Percentiles rank a stretch among this genome's conserved stretches.
Conservation (phyloP, 2,113 vertebrate genomes). For the Pholis gunnellus region DNA sequence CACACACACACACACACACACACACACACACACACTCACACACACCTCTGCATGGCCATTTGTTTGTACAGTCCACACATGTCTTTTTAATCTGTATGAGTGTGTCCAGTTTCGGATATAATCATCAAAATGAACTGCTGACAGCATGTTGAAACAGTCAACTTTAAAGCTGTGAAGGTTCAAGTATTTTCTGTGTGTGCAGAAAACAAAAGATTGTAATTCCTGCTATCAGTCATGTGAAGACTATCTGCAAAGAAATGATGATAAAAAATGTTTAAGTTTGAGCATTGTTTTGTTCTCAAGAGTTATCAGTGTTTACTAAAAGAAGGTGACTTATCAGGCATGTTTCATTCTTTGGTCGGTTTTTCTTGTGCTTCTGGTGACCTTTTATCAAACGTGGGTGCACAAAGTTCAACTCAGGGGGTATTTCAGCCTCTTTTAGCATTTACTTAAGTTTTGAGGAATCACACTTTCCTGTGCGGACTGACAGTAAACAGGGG, state of each 20-base stretch:
- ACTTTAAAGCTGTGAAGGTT: not conserved
- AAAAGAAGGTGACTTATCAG: conserved; percentile 32
- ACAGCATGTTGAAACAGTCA: not conserved
- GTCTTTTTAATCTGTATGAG: not conserved
- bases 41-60: not conserved
- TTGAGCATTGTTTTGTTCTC: conserved; percentile 24
- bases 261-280: not conserved
- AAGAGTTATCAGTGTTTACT: conserved; percentile 20
- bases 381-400: conserved; percentile 20
- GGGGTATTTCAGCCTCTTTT: conserved; percentile 15
- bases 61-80: not conserved
- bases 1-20: not conserved
- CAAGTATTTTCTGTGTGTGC: conserved; percentile 14
- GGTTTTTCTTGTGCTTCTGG: not conserved
- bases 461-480: not conserved
- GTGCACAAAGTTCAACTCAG: conserved; percentile 33
- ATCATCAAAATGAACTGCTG: not conserved
- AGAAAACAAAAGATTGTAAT: conserved; percentile 4
- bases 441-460: conserved; percentile 15
- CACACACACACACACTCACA: not conserved
- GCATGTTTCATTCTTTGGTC: conserved; percentile 4
- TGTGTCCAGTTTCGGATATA: not conserved
- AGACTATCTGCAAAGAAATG: conserved; percentile 14
- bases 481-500: conserved; percentile 15
- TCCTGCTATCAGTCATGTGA: conserved; percentile 8